Percentiles rank a stretch among this genome's conserved stretches.
phyloP scores from a whole-genome alignment of 2,888 invertebrate species.

The Diaphora mendica region DNA sequence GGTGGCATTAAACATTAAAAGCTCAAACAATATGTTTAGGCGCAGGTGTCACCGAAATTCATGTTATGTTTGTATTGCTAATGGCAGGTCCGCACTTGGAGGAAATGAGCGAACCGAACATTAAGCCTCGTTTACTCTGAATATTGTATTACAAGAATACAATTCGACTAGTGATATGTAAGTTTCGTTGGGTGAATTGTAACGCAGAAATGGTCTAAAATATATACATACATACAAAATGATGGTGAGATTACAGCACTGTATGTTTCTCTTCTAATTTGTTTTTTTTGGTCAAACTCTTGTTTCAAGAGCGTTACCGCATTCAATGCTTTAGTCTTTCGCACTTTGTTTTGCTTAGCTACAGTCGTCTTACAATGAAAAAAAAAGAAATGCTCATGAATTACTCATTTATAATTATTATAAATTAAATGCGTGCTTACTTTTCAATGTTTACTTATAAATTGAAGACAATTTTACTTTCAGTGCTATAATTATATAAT shows the following conservation, averaged over 20 bases:
- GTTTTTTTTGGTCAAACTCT: not conserved
- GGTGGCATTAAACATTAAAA: constrained; percentile 55
- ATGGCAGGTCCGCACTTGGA: constrained; percentile 68
- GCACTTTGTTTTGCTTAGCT: not conserved
- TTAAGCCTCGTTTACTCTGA: constrained; percentile 51
- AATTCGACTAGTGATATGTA: not conserved
- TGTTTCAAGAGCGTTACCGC: not conserved
- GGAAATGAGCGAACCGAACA: constrained; percentile 68
- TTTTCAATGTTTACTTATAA: not conserved
- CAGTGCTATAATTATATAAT: not conserved
- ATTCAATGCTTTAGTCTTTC: not conserved
- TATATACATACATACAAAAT: not conserved
- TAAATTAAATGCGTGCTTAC: not conserved
- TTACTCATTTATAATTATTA: not conserved
- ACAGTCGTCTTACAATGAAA: not conserved
- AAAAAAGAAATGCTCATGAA: not conserved
- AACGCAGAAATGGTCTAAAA: not conserved
- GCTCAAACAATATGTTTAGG: constrained; percentile 58
- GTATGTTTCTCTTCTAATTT: not conserved
- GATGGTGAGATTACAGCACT: not conserved
- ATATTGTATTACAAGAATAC: constrained; percentile 31
- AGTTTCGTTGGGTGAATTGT: not conserved
- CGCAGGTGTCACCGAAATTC: constrained; percentile 75
- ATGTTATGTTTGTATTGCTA: constrained; percentile 76
- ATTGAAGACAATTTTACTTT: not conserved